These are phyloP conservation scores for Plemyria rubiginata DNA, from an alignment of 2,888 invertebrate genomes.

Conservation along the genomic window DNA sequence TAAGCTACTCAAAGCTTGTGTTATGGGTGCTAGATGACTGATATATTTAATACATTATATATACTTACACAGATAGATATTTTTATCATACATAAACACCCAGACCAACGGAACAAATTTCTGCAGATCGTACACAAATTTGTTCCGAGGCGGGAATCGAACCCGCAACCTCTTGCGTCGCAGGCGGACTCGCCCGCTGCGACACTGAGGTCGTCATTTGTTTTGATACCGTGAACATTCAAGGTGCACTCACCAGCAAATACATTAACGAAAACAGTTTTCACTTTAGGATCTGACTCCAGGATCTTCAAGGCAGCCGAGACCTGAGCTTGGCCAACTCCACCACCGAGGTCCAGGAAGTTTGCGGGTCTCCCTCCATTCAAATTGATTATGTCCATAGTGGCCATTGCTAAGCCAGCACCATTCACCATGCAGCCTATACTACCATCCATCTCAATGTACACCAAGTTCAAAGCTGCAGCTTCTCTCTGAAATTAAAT, in stretches of 20 bases:
- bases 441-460: slow-evolving; percentile 98
- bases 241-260: slow-evolving; percentile 89
- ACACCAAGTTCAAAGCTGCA: slow-evolving; percentile 94
- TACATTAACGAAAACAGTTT: slow-evolving; percentile 98
- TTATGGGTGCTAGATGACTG: no score
- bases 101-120: no score
- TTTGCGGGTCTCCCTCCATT: slow-evolving; percentile 99
- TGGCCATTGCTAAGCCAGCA: slow-evolving; percentile 99
- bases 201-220: no score
- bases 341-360: slow-evolving; percentile 98
- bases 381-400: slow-evolving; percentile 99
- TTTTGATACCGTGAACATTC: no score
- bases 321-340: slow-evolving; percentile 97
- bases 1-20: no score
- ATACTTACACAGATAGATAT: no score
- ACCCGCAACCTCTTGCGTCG: no score
- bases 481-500: slow-evolving; percentile 89
- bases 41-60: no score
- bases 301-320: slow-evolving; percentile 96
- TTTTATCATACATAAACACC: no score
- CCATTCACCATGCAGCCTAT: slow-evolving; percentile 99
- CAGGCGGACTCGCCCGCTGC: no score
- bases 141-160: no score
- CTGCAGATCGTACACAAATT: no score
- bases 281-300: slow-evolving; percentile 94